Base-by-base conservation (phyloP, 2,113 vertebrate species). In the Tragelaphus scriptus region DNA sequence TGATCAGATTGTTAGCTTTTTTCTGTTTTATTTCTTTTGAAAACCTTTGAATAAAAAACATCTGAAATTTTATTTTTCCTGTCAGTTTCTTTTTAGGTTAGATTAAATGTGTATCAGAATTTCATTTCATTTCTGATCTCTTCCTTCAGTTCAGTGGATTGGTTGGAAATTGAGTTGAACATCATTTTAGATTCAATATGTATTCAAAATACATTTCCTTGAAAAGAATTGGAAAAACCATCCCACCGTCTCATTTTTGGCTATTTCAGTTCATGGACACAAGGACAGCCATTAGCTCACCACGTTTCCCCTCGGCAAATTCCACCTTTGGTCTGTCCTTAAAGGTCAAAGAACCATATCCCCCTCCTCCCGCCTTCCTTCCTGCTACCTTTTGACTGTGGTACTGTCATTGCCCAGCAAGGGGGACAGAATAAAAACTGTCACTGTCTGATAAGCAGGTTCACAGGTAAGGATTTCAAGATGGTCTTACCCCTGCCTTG, bases 31-130 rank as follows among this genome's bases (percentile, higher is more conserved):
- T 99, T 99, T 99, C 99, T 99, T 99, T 99, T 99, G 99, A 99
- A 98, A 99, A 99, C 99, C 99, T 99, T 99, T 99, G 98, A 99
- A 99, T 99, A 99, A 99, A 99, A 99, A 99, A 99, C 96, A 98
- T 99, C 89, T 16, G 17, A 98, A 98, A 98, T 96, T 98, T 98
- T 98, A 97, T 96, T 98, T 59, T 85, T 84, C 98, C 65, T 87
- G 95, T 98, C 88, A 9, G 0, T 95, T 96, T 94, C 59, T 86
- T 93, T 81, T 77, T 49, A 75, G 71, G 55, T 65, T 80, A 79
- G 68, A 71, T 59, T 86, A 80, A 92, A 65, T 21, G 5, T 71
- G 1, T 86, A 36, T 92, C 71, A 86, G 49, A 93, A 85, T 85
- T 91, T 90, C 36, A 49, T 95, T 90, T 96, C 58, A 61, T 63